These are phyloP conservation scores for Lutjanus argentimaculatus DNA, from an alignment of 2,797 vertebrate genomes.

Conservation along the genomic window DNA sequence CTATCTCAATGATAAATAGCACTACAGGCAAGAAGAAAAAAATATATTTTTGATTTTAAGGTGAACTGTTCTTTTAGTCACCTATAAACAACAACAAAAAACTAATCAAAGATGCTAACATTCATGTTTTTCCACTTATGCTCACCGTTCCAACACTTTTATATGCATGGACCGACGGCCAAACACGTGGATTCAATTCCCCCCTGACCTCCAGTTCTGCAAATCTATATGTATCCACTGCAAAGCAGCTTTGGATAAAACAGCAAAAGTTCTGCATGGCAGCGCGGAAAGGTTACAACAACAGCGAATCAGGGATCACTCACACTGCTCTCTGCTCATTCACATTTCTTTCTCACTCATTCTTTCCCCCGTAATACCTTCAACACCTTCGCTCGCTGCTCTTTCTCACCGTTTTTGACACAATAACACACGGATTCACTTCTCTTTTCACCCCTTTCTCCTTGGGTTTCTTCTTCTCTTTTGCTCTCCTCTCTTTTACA, in stretches of 20 bases:
- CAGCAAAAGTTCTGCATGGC: constrained; percentile 42
- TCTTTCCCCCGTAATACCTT: neutral
- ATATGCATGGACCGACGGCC: neutral
- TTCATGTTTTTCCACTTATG: neutral
- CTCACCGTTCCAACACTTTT: neutral
- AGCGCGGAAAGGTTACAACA: constrained; percentile 11
- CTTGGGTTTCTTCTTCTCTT: neutral
- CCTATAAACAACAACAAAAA: too few species aligned
- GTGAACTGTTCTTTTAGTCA: too few species aligned
- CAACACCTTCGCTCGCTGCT: neutral
- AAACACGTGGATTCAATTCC: neutral
- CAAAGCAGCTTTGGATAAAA: constrained; percentile 26
- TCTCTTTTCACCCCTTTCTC: neutral
- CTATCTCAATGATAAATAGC: too few species aligned
- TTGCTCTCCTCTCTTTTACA: neutral
- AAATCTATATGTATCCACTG: constrained; percentile 13
- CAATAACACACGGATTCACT: neutral
- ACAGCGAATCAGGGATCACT: neutral
- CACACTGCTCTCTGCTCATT: neutral
- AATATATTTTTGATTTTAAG: too few species aligned
- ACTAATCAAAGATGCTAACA: neutral
- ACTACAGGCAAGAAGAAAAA: too few species aligned
- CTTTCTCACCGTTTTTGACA: constrained; percentile 1
- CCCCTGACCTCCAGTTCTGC: constrained; percentile 3
- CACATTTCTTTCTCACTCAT: neutral